Evolutionary conservation across 2,888 invertebrate genomes (phyloP).

Genomic region (Ethmia dodecea): DNA sequence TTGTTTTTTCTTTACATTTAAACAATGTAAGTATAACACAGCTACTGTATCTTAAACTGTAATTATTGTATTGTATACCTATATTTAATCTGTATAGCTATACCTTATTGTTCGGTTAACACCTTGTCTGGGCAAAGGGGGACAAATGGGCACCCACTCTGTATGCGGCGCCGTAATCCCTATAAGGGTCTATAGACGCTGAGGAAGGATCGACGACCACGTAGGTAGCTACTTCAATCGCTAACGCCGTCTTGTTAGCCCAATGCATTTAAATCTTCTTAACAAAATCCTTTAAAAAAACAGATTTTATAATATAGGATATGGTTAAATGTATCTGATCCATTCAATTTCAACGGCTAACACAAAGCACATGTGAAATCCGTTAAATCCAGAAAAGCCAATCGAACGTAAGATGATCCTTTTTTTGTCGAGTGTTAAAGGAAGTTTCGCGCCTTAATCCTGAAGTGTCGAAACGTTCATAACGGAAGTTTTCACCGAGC

Average conservation of each 20-base stretch:
- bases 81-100: conserved; percentile 21
- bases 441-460: conserved; percentile 41
- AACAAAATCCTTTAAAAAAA: background rate
- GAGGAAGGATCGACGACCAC: conserved; percentile 37
- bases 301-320: background rate
- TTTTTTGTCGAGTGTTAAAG: conserved; percentile 41
- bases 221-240: no score
- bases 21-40: no score
- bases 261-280: background rate
- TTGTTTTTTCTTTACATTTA: no score
- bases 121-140: conserved; percentile 53
- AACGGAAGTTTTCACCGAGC: conserved; percentile 33
- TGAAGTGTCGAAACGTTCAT: conserved; percentile 36
- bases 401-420: conserved; percentile 44
- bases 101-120: conserved; percentile 47
- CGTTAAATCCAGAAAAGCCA: conserved; percentile 56
- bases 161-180: conserved; percentile 50
- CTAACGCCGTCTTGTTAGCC: conserved; percentile 18
- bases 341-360: conserved; percentile 28
- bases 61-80: no score
- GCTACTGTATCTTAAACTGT: no score
- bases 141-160: conserved; percentile 55
- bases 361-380: conserved; percentile 50
- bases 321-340: conserved; percentile 19
- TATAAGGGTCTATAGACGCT: conserved; percentile 38